Conservation (phyloP, 2,888 invertebrate species). For the Mythimna pallens region DNA sequence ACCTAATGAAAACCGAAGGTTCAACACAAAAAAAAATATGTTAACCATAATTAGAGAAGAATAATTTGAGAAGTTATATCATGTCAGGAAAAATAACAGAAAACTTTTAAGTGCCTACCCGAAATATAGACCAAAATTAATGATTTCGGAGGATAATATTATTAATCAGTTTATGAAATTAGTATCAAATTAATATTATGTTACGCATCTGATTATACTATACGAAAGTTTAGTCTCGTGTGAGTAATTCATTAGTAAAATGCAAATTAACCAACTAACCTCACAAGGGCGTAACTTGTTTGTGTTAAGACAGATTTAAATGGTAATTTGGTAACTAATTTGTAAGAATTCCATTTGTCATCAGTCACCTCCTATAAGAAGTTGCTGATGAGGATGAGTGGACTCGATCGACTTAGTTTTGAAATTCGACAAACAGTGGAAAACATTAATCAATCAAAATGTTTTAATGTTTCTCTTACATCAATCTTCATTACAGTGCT, state of each 20-base stretch:
- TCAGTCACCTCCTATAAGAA: not conserved
- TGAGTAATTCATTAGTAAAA: constrained; percentile 11
- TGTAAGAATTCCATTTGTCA: constrained; percentile 6
- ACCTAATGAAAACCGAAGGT: not conserved
- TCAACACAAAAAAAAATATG: not conserved
- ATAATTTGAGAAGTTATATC: not conserved
- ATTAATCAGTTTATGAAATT: not conserved
- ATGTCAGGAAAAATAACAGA: not conserved
- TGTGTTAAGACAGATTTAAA: constrained; percentile 1
- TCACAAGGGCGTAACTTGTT: not conserved
- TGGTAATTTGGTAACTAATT: constrained; percentile 8
- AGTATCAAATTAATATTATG: no score
- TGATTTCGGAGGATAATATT: not conserved
- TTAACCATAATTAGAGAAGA: not conserved
- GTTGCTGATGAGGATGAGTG: not conserved
- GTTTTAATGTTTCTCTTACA: no score
- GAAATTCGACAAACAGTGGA: not conserved
- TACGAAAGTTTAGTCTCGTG: not conserved
- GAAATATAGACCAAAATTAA: not conserved
- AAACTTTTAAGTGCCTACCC: not conserved
- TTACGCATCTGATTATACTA: not conserved
- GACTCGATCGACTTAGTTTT: not conserved
- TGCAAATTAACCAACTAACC: not conserved
- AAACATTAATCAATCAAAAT: no score
- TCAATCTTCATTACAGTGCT: no score